phyloP scores from a whole-genome alignment of 1,140 invertebrate genomes.

The Nephotettix cincticeps region DNA sequence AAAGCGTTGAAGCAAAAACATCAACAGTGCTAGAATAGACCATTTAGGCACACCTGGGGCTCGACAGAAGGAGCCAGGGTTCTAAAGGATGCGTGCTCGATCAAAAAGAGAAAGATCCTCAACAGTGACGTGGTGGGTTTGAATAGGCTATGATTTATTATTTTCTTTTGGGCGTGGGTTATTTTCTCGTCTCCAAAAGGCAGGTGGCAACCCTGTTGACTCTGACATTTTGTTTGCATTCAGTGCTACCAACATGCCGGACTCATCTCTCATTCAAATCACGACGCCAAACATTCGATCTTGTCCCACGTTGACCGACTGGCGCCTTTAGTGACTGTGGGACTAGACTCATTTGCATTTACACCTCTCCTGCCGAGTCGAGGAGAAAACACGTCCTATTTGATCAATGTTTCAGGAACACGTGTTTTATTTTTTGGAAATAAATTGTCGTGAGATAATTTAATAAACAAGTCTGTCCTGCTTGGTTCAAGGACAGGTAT shows the following conservation, averaged over 20 bases:
- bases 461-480: too few relatives aligned
- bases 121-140: neutral
- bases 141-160: constrained; percentile 16
- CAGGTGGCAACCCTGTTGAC: neutral
- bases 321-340: too few relatives aligned
- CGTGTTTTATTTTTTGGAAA: too few relatives aligned
- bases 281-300: neutral
- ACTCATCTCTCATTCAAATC: neutral
- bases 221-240: constrained; percentile 11
- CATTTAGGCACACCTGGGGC: neutral
- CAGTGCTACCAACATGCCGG: neutral
- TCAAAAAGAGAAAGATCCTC: neutral
- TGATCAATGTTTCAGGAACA: too few relatives aligned
- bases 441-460: too few relatives aligned
- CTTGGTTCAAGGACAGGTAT: too few relatives aligned
- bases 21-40: neutral
- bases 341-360: neutral
- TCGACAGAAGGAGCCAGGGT: neutral
- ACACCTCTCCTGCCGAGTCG: neutral
- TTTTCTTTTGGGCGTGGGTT: neutral
- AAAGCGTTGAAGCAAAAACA: neutral
- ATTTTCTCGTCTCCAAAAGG: constrained; percentile 4
- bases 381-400: too few relatives aligned
- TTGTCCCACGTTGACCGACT: neutral
- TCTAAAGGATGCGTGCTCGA: constrained; percentile 5